phyloP scores from a whole-genome alignment of 2,113 vertebrate genomes.

The Petromus typicus region DNA sequence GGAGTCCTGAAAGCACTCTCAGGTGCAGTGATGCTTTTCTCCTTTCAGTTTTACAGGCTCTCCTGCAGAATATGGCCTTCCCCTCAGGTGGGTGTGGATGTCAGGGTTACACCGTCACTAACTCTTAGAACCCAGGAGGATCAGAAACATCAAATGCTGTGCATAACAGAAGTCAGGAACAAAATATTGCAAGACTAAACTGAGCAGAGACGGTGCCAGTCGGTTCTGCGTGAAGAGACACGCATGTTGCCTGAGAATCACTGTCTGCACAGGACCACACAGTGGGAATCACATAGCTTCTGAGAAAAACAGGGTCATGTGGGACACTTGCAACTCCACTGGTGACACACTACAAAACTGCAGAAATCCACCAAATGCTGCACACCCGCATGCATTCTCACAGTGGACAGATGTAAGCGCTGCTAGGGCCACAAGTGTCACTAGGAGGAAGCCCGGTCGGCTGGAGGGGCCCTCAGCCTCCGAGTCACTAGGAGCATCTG shows the following conservation, averaged over 20 bases:
- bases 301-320: not conserved
- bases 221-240: not conserved
- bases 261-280: accelerated
- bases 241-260: accelerated
- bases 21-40: not conserved
- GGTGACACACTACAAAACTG: not conserved
- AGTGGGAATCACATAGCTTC: not conserved
- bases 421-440: accelerated
- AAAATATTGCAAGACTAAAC: not conserved
- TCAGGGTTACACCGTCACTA: not conserved
- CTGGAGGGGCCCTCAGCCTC: not conserved
- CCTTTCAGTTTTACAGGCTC: not conserved
- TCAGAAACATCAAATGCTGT: not conserved
- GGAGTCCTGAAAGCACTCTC: not conserved
- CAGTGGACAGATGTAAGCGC: not conserved
- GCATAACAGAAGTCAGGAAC: not conserved
- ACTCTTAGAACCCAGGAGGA: not conserved
- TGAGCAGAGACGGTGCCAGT: not conserved
- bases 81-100: too few species aligned
- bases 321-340: not conserved
- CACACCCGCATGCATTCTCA: not conserved
- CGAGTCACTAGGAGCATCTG: not conserved
- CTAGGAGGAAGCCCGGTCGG: too few species aligned
- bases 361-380: not conserved
- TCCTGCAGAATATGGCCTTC: accelerated